phyloP scores from a whole-genome alignment of 2,113 vertebrate genomes.

The Colossoma macropomum region DNA sequence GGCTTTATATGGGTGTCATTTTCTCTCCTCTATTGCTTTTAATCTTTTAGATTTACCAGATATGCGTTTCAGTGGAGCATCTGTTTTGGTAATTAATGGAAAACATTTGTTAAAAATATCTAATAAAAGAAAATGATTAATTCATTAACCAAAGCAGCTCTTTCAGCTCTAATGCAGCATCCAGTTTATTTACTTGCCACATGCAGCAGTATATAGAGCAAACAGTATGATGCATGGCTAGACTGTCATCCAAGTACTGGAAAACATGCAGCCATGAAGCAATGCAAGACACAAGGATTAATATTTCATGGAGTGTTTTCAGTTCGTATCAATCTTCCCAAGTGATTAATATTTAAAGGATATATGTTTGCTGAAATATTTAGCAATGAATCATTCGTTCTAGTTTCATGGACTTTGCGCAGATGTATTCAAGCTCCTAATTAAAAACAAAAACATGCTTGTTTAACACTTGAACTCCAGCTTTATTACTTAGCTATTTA shows the following conservation, averaged over 20 bases:
- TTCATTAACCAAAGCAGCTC: neutral
- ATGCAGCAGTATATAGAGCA: neutral
- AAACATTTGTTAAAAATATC: slow-evolving; percentile 3
- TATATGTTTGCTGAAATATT: slow-evolving; percentile 75
- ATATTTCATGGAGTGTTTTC: slow-evolving; percentile 68
- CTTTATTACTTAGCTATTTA: too few species aligned
- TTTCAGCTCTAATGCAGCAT: neutral
- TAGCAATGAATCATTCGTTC: slow-evolving; percentile 57
- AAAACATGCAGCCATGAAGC: slow-evolving; percentile 17
- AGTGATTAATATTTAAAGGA: slow-evolving; percentile 68
- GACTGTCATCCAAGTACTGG: neutral
- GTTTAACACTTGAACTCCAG: too few species aligned
- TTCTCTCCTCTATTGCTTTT: neutral
- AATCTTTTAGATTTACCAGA: neutral
- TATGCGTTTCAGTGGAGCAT: neutral
- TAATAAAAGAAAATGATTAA: neutral
- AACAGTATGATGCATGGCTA: neutral
- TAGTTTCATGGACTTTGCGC: slow-evolving; percentile 54
- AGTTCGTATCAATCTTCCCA: slow-evolving; percentile 67
- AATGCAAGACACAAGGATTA: slow-evolving; percentile 62
- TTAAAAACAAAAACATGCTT: neutral
- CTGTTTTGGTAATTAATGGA: neutral
- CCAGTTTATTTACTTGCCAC: neutral
- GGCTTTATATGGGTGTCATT: neutral
- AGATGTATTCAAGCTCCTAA: slow-evolving; percentile 22